Evolutionary conservation across 2,113 vertebrate species (phyloP), one percentile per base, ranked within the genome.

Genomic region (Cavia porcellus): DNA sequence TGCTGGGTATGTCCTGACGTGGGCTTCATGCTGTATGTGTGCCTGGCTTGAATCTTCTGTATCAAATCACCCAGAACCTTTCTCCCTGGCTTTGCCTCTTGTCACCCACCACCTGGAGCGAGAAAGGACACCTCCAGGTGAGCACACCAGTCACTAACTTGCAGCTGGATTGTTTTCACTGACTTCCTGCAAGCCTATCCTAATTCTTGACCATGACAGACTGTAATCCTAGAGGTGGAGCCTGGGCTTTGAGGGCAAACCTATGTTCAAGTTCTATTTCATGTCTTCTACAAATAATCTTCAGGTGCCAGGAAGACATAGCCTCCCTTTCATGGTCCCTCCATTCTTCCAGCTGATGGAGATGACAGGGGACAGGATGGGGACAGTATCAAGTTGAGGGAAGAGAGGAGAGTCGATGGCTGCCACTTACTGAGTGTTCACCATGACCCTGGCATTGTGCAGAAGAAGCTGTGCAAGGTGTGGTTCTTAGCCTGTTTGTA

Each of bases 141-240:
- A n/a, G 38, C 50, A 45, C 8, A 32, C 61, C 17, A 10, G 55
- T 9, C 22, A 9, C 15, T 17, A 2, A 55, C n/a, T n/a, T 47
- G 28, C 17, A 1, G 28, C 35, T 17, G 19, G 55, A 5, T 57
- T 57, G 38, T 57, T 95, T 28, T 86, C 64, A 3, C 1, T 25
- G 19, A 25, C 35, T 52, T 32, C 17, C 62, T 62, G 80, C 30
- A 25, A 0, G 24, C 47, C 57, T 13, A 0, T 17, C 7, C 30
- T 17, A 45, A 47, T 38, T 3, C 3, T 1, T 7, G 32, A 22
- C 30, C 55, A 8, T 0, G 1, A 0, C 1, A 9, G 30, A 11
- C 17, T 30, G 24, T 45, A 57, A 25, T 83, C 45, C 12, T 59
- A 22, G 74, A 74, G 62, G 72, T 25, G 19, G 52, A 25, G 55